Evolutionary conservation across 2,797 vertebrate genomes (phyloP).

Genomic region (Myotis planiceps): DNA sequence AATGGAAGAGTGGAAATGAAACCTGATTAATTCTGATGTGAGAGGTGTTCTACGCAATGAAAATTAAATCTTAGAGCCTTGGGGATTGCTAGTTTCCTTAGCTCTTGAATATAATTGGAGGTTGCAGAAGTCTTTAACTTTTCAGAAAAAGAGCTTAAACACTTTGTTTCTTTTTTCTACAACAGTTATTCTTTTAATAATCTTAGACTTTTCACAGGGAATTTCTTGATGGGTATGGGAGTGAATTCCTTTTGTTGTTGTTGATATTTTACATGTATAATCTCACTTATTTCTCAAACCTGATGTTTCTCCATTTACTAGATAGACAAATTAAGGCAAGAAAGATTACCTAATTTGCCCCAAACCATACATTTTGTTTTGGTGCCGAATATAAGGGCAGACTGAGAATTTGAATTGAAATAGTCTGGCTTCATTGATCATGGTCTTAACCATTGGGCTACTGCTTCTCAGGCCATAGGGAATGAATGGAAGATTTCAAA

Average conservation of each 20-base stretch:
- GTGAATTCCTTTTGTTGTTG: slow-evolving; percentile 41
- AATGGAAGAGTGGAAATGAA: slow-evolving; percentile 31
- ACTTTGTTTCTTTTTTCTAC: slow-evolving; percentile 68
- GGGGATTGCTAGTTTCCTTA: slow-evolving; percentile 55
- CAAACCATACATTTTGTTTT: not conserved
- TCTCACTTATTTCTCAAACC: not conserved
- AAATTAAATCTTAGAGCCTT: slow-evolving; percentile 54
- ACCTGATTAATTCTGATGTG: slow-evolving; percentile 50
- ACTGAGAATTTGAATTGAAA: not conserved
- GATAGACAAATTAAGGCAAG: slow-evolving; percentile 7
- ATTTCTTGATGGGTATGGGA: slow-evolving; percentile 74
- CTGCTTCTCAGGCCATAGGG: not conserved
- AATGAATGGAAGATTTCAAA: not conserved
- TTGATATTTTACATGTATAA: not conserved
- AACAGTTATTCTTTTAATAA: slow-evolving; percentile 71
- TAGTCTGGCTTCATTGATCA: not conserved
- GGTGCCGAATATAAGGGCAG: not conserved
- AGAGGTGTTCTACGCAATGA: slow-evolving; percentile 47
- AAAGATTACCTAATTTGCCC: slow-evolving; percentile 6
- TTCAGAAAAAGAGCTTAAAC: slow-evolving; percentile 69
- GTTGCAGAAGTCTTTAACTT: slow-evolving; percentile 67
- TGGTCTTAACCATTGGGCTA: not conserved
- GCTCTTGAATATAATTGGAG: slow-evolving; percentile 68
- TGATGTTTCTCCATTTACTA: not conserved
- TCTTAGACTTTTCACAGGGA: not conserved